Percentiles rank a stretch among this genome's conserved stretches.
Evolutionary conservation across 2,797 vertebrate species (phyloP).

Genomic region (Glossophaga mutica): DNA sequence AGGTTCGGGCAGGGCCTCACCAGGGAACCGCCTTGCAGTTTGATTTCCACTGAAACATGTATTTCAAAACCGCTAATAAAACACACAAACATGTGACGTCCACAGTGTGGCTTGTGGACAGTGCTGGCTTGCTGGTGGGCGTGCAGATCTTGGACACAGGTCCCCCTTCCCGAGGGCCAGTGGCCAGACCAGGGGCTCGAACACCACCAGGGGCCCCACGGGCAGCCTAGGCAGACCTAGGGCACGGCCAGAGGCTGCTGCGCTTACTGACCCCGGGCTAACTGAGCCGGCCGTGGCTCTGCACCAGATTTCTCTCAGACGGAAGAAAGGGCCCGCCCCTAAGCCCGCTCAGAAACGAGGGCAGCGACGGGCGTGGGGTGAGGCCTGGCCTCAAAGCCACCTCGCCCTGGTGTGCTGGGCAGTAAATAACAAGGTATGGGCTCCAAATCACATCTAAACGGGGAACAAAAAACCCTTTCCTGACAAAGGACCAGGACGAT

Average conservation of each 20-base stretch:
- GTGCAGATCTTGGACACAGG: background rate
- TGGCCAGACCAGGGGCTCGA: too few relatives aligned
- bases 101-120: background rate
- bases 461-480: background rate
- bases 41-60: background rate
- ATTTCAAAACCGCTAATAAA: background rate
- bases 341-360: background rate
- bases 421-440: background rate
- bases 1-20: background rate
- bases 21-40: background rate
- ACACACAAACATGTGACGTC: rapidly evolving
- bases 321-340: background rate
- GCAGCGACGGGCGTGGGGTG: background rate
- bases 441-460: background rate
- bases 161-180: background rate
- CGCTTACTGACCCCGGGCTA: background rate
- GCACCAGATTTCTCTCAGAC: too few relatives aligned
- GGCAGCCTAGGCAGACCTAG: background rate
- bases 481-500: background rate
- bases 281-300: background rate
- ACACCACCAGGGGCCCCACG: background rate
- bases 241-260: too few relatives aligned
- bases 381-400: background rate
- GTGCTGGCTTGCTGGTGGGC: background rate
- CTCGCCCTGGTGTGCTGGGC: background rate